Conservation (phyloP, 64 coral and sea anemone species). For the Montipora sp. region DNA sequence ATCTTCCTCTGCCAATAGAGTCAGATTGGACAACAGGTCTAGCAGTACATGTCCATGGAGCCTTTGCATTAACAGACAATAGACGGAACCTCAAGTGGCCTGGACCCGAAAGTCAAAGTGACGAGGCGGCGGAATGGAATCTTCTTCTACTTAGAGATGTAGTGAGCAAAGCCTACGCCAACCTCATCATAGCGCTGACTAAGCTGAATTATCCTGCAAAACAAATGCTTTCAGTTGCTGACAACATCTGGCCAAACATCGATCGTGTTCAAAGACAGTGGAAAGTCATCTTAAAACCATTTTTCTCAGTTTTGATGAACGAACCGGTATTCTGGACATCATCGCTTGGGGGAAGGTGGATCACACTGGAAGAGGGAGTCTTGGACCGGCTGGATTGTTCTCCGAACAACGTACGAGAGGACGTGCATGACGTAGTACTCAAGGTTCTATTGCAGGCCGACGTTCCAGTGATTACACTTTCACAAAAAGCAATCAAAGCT, state of each 20-base stretch:
- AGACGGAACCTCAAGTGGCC: conserved; percentile 90
- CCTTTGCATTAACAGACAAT: conserved; percentile 94
- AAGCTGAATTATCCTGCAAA: conserved; percentile 37
- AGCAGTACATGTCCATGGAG: conserved; percentile 89
- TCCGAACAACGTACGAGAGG: conserved; percentile 57
- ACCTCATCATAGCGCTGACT: conserved; percentile 70
- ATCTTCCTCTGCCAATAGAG: conserved; percentile 84
- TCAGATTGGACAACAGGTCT: conserved; percentile 90
- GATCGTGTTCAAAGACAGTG: conserved; percentile 83
- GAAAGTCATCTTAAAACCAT: conserved; percentile 76
- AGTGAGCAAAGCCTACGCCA: conserved; percentile 79
- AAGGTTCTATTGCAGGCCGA: conserved; percentile 54
- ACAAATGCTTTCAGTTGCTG: conserved; percentile 64
- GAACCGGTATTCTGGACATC: conserved; percentile 84
- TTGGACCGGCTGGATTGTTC: conserved; percentile 68
- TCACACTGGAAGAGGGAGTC: conserved; percentile 71
- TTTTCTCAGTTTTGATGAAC: conserved; percentile 71
- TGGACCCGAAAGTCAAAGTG: conserved; percentile 82
- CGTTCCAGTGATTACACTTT: conserved; percentile 70
- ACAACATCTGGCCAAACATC: conserved; percentile 78
- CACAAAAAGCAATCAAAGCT: conserved; percentile 73
- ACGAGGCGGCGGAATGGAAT: conserved; percentile 92
- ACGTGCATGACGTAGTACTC: conserved; percentile 59
- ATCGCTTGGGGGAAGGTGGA: conserved; percentile 80
- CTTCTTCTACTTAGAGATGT: conserved; percentile 70